Evolutionary conservation across 2,797 vertebrate genomes (phyloP).

Genomic region (Hephaestus fuliginosus): DNA sequence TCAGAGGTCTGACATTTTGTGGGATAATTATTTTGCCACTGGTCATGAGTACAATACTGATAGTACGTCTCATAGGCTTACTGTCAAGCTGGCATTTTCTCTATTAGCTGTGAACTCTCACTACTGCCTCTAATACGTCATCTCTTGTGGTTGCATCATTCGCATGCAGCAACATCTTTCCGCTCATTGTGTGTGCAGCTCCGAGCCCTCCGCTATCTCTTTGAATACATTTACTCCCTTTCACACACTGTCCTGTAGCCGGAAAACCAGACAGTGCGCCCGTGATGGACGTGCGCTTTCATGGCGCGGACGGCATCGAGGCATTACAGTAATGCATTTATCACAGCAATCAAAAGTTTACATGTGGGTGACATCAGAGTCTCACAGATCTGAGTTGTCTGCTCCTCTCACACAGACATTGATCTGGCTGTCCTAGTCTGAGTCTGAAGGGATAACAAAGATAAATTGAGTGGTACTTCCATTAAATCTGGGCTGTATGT

Average conservation of each 20-base stretch:
- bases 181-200: background rate
- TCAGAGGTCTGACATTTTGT: conserved; percentile 77
- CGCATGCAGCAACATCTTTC: conserved; percentile 47
- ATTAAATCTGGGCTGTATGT: conserved; percentile 75
- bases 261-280: conserved; percentile 36
- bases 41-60: conserved; percentile 78
- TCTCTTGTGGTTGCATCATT: conserved; percentile 66
- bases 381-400: conserved; percentile 47
- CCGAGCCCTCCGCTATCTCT: conserved; percentile 6
- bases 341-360: conserved; percentile 69
- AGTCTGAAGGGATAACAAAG: conserved; percentile 72
- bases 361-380: conserved; percentile 39
- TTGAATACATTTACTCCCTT: conserved; percentile 38
- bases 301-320: conserved; percentile 57
- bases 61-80: conserved; percentile 66
- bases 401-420: conserved; percentile 62
- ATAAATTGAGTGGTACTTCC: conserved; percentile 74
- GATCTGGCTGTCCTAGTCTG: conserved; percentile 58
- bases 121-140: conserved; percentile 60
- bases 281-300: conserved; percentile 46
- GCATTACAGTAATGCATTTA: conserved; percentile 66
- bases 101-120: conserved; percentile 63
- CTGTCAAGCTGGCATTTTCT: conserved; percentile 73
- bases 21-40: conserved; percentile 77
- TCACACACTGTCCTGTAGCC: conserved; percentile 25